These are phyloP conservation scores for Ips nitidus DNA, from an alignment of 1,140 invertebrate species.

Conservation along the genomic window DNA sequence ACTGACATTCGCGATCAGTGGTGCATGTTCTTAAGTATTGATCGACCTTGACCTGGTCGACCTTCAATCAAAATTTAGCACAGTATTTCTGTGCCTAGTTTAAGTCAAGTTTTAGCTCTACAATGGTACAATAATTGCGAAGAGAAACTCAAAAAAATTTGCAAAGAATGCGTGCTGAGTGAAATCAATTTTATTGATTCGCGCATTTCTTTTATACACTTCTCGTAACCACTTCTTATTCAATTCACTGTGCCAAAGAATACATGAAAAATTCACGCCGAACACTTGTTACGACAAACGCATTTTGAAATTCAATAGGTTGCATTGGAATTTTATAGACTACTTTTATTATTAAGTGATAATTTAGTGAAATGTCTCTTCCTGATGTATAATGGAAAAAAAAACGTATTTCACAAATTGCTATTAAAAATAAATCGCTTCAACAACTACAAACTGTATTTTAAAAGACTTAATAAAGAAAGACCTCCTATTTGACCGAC, in stretches of 20 bases:
- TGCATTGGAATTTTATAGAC: background rate
- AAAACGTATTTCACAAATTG: too few species aligned
- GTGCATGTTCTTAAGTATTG: background rate
- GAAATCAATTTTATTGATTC: slow-evolving; percentile 10
- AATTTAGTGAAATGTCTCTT: background rate
- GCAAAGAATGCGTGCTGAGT: background rate
- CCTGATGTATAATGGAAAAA: too few species aligned
- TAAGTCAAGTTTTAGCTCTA: background rate
- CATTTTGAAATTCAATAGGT: slow-evolving; percentile 16
- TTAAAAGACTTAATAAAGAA: too few species aligned
- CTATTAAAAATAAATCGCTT: too few species aligned
- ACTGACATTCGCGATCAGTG: background rate
- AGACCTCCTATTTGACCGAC: too few species aligned
- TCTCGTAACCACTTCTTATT: slow-evolving; percentile 6
- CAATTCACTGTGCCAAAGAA: slow-evolving; percentile 5
- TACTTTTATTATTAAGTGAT: background rate
- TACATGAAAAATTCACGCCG: slow-evolving; percentile 9
- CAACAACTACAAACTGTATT: too few species aligned
- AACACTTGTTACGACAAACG: slow-evolving; percentile 15
- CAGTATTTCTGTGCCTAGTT: background rate
- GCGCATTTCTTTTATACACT: slow-evolving; percentile 5
- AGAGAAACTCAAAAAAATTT: background rate
- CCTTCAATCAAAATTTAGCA: too few species aligned
- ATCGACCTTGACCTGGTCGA: background rate
- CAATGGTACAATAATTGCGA: background rate